Evolutionary conservation across 2,797 vertebrate species (phyloP), one percentile per base, ranked within the genome.

Genomic region (Zenarchopterus dispar): DNA sequence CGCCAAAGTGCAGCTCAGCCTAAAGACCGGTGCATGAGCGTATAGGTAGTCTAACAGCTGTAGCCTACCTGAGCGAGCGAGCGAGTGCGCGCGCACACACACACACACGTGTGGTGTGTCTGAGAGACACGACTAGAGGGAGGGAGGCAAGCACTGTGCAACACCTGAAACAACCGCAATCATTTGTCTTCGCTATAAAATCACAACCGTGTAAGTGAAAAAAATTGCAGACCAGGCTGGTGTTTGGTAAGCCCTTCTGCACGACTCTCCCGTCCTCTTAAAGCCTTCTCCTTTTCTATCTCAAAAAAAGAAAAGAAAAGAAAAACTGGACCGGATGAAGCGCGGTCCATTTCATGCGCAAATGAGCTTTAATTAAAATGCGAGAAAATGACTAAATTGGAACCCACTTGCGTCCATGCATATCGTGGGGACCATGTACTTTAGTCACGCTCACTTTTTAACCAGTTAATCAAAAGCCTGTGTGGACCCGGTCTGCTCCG

Each of bases 161-260:
- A 86, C 62, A 85, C 70, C 74, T 86, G 66, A 75, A 81, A 82
- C 62, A 79, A 57, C 85, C 73, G 86, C 89, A 87, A 78, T 82
- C 73, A 89, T 90, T 86, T 82, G 72, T 91, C 84, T 86, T 83
- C 56, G 42, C 60, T 57, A 8, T 67, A 74, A 86, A 80, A 77
- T 70, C 60, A 74, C 55, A 46, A 45, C 43, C 22, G 19, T 58
- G 41, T 69, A 44, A 62, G 71, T 67, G 49, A 70, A 65, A 46
- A 22, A 67, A 52, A 39, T n/a, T 19, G 22, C 66, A 41, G 53
- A 33, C 15, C 39, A 1, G 17, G 23, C 53, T 62, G 54, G 56
- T 22, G 56, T 39, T 36, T 26, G 24, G 56, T 43, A 9, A 43
- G 9, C 44, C 15, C 62, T 49, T 47, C 2, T 16, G 19, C 41